A percentile compares a stretch with the other conserved stretches of the same genome.
These are phyloP conservation scores for Phymastichus coffea DNA, from an alignment of 1,140 invertebrate species.

Conservation along the genomic window DNA sequence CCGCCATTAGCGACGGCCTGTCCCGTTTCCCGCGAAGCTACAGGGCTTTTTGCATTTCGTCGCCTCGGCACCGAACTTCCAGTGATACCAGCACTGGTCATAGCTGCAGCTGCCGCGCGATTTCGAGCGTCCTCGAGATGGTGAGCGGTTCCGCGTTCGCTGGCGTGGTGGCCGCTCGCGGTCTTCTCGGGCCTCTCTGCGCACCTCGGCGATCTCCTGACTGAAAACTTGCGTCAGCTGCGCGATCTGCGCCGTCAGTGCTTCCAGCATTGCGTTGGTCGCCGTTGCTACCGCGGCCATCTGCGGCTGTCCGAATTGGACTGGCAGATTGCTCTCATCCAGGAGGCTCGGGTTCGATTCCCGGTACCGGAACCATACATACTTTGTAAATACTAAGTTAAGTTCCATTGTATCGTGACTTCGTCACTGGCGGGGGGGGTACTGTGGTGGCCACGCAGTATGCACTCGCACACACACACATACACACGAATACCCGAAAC, in stretches of 20 bases:
- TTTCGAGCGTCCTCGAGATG: background rate
- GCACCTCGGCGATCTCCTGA: background rate
- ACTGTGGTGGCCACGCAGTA: background rate
- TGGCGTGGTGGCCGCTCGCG: background rate
- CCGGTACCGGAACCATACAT: no score
- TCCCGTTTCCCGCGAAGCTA: slow-evolving; percentile 15
- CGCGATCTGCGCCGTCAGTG: background rate
- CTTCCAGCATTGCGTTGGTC: background rate
- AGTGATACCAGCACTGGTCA: slow-evolving; percentile 26
- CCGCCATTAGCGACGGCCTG: slow-evolving; percentile 32
- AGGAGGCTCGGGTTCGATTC: no score
- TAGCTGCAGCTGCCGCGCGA: background rate
- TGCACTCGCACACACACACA: no score
- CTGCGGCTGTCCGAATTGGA: no score
- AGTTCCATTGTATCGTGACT: background rate
- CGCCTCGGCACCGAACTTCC: slow-evolving; percentile 17
- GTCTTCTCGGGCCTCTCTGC: background rate
- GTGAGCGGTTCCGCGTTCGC: background rate
- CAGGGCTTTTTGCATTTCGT: slow-evolving; percentile 19
- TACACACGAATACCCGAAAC: no score
- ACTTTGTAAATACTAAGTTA: no score
- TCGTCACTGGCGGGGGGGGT: background rate
- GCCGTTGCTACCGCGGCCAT: background rate
- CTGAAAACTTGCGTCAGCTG: background rate
- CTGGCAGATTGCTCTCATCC: no score